Percentiles rank a stretch among this genome's conserved stretches.
These are phyloP conservation scores for Ichneumoninae sp. DNA, from an alignment of 2,888 invertebrate species.

Conservation along the genomic window DNA sequence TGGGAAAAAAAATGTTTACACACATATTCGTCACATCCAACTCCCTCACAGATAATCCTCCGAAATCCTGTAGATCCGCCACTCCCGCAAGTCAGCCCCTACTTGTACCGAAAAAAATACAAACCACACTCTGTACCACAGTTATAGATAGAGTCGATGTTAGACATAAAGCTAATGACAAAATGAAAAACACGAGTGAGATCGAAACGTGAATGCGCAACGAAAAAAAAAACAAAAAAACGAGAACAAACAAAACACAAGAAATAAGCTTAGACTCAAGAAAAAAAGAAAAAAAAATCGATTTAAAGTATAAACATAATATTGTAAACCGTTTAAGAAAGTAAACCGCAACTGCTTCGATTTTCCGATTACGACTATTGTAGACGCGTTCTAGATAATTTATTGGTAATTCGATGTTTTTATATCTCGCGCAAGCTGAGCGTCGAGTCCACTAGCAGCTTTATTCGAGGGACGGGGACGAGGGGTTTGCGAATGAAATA, in stretches of 20 bases:
- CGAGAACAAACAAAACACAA: constrained; percentile 70
- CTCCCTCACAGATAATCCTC: constrained; percentile 10
- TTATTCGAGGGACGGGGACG: constrained; percentile 28
- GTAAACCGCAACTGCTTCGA: constrained; percentile 58
- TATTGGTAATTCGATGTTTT: constrained; percentile 66
- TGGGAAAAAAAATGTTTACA: constrained; percentile 10
- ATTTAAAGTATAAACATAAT: constrained; percentile 66
- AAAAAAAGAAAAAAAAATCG: constrained; percentile 46
- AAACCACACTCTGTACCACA: constrained; percentile 30
- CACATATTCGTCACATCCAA: not conserved
- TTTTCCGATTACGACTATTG: constrained; percentile 51
- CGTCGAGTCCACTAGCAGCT: constrained; percentile 48
- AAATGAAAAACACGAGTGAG: constrained; percentile 75
- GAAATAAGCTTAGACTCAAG: constrained; percentile 51
- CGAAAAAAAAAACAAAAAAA: constrained; percentile 73
- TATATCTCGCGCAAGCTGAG: constrained; percentile 63
- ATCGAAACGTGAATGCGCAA: constrained; percentile 80
- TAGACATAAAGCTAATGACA: constrained; percentile 35
- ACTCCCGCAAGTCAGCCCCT: not conserved
- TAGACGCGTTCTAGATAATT: constrained; percentile 53
- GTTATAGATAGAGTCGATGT: constrained; percentile 22
- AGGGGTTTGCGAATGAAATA: constrained; percentile 39
- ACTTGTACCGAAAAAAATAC: not conserved
- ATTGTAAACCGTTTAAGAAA: constrained; percentile 64
- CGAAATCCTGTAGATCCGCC: not conserved